These are phyloP conservation scores for Crypturellus tataupa DNA, from an alignment of 2,797 vertebrate species.

Conservation along the genomic window DNA sequence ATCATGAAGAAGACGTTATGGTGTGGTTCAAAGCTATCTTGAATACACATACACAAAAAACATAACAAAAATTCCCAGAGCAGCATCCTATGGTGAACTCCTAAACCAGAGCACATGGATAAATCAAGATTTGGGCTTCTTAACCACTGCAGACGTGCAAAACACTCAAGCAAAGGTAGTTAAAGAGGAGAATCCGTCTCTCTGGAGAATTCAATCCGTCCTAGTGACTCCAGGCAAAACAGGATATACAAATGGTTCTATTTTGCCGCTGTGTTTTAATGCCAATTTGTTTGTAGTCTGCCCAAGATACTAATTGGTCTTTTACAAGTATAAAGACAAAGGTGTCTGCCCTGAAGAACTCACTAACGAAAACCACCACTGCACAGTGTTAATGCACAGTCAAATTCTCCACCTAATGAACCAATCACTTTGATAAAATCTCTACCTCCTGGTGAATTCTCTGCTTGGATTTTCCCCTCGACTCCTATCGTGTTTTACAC, in stretches of 20 bases:
- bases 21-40: background rate
- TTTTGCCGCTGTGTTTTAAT: constrained; percentile 25
- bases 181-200: background rate
- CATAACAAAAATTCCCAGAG: background rate
- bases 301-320: constrained; percentile 53
- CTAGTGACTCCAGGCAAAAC: constrained; percentile 11
- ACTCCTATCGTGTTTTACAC: constrained; percentile 33
- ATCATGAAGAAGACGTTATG: too few species aligned
- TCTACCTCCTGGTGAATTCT: constrained; percentile 52
- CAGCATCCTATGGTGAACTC: background rate
- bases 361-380: background rate
- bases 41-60: background rate
- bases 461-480: constrained; percentile 47
- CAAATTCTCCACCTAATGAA: constrained; percentile 60
- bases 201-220: background rate
- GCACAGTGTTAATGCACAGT: background rate
- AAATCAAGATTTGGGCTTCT: constrained; percentile 43
- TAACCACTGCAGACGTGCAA: background rate
- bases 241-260: constrained; percentile 40
- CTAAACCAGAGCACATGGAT: background rate
- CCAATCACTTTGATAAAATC: constrained; percentile 60
- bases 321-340: constrained; percentile 54
- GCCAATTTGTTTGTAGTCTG: constrained; percentile 61
- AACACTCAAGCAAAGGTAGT: background rate
- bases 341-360: constrained; percentile 56